Evolutionary conservation across 1,140 invertebrate genomes (phyloP), one percentile per base, ranked within the genome.

Genomic region (Ceratitis capitata): DNA sequence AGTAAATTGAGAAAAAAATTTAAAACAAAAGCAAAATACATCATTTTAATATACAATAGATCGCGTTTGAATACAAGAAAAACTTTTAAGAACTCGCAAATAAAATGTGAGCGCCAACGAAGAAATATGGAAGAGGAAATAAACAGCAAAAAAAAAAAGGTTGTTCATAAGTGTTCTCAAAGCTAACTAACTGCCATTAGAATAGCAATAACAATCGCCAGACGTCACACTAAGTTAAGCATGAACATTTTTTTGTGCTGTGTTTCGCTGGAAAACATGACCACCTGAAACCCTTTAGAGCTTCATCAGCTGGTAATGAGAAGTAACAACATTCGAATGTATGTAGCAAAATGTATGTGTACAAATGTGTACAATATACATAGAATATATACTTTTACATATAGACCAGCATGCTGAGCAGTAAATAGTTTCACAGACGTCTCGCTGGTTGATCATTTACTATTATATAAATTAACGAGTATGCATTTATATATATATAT

Each of bases 161-260:
- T 56, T 14, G 29, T 16, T 35, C n/a, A n/a, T n/a, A n/a, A n/a
- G 61, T 19, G 32, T 69, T 69, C 32, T 69, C 14, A 69, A 69
- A 69, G 61, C 61, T 56, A 53, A 53, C 19, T n/a, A 32, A 69
- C 58, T n/a, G 26, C 26, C 6, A 64, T 26, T 29, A 12, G 14
- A 35, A 64, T 16, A 64, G 64, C 35, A 74, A 78, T n/a, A 47
- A n/a, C 19, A 39, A n/a, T 32, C 69, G 16, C 23, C 19, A 53
- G 32, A n/a, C 51, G 74, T 82, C 85, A 85, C 85, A 82, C 74
- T 85, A 82, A 82, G 85, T 82, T 82, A 82, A 85, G 85, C 85
- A 82, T 85, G 53, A 85, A 82, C 58, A n/a, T 56, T 23, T 56
- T 56, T 7, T 56, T 56, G 19, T 23, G 19, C 23, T 78, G 3